A percentile compares a stretch with the other conserved stretches of the same genome.
Conservation (phyloP, 2,797 vertebrate genomes). For the Decapterus maruadsi region DNA sequence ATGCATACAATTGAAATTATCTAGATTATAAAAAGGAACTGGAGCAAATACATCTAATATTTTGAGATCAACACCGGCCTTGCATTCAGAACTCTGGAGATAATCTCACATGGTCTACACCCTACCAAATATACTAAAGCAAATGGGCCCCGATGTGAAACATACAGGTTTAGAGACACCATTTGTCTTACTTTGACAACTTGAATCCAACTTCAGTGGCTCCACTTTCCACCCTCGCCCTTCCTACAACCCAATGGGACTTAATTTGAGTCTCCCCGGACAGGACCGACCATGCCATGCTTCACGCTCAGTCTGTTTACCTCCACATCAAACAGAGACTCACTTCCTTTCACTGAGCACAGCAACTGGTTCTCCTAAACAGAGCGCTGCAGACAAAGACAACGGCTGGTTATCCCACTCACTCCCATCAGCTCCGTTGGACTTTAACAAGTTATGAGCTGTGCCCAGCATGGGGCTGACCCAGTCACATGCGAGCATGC, state of each 20-base stretch:
- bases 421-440: constrained; percentile 18
- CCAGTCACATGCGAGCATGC: constrained; percentile 35
- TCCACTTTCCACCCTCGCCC: constrained; percentile 8
- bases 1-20: background rate
- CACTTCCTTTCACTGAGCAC: constrained; percentile 43
- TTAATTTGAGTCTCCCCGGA: constrained; percentile 34
- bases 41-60: background rate
- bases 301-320: constrained; percentile 65
- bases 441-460: constrained; percentile 54
- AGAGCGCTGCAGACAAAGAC: constrained; percentile 36
- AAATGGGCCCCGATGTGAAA: constrained; percentile 22
- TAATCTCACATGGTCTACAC: constrained; percentile 24
- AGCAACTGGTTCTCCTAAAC: constrained; percentile 27
- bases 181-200: constrained; percentile 2
- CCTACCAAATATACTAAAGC: constrained; percentile 19
- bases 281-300: constrained; percentile 44
- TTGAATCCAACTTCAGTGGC: constrained; percentile 31
- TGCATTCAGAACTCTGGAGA: constrained; percentile 10
- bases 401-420: constrained; percentile 17
- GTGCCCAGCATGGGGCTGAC: constrained; percentile 37
- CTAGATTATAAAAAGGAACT: background rate
- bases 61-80: background rate
- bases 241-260: constrained; percentile 20
- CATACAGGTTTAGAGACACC: constrained; percentile 22
- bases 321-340: constrained; percentile 50